phyloP scores from a whole-genome alignment of 2,797 vertebrate genomes.

The Poecilia wingei region DNA sequence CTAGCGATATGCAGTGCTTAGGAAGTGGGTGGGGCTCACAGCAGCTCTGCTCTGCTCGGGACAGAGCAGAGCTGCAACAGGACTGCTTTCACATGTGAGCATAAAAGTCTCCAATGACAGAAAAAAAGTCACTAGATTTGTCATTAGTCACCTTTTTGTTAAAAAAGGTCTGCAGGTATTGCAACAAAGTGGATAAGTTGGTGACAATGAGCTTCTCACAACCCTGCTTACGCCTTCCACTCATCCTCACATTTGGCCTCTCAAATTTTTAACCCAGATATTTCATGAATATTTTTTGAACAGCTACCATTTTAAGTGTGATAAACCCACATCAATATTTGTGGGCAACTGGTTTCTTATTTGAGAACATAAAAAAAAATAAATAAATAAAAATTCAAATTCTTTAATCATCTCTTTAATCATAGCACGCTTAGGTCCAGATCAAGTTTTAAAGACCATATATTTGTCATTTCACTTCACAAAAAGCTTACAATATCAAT shows the following conservation, averaged over 20 bases:
- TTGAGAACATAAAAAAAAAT: neutral
- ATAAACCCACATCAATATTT: neutral
- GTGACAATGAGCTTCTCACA: too few relatives aligned
- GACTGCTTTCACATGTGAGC: too few relatives aligned
- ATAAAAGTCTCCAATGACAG: too few relatives aligned
- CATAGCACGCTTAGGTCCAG: neutral
- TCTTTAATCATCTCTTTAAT: neutral
- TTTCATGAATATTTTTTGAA: neutral
- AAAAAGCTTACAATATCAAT: neutral
- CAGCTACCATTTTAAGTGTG: neutral
- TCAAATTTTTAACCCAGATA: neutral
- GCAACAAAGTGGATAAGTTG: too few relatives aligned
- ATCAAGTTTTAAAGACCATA: neutral
- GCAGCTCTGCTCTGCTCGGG: too few relatives aligned
- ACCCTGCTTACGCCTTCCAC: too few relatives aligned
- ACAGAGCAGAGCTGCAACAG: too few relatives aligned
- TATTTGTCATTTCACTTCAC: neutral
- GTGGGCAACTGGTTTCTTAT: neutral
- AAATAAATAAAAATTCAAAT: neutral
- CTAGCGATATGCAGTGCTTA: neutral
- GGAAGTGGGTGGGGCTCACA: too few relatives aligned
- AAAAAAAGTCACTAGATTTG: too few relatives aligned
- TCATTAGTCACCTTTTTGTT: too few relatives aligned
- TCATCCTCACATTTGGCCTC: too few relatives aligned
- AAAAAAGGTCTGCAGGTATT: too few relatives aligned